Conservation (phyloP, 2,888 invertebrate genomes). For the Acronicta aceris region DNA sequence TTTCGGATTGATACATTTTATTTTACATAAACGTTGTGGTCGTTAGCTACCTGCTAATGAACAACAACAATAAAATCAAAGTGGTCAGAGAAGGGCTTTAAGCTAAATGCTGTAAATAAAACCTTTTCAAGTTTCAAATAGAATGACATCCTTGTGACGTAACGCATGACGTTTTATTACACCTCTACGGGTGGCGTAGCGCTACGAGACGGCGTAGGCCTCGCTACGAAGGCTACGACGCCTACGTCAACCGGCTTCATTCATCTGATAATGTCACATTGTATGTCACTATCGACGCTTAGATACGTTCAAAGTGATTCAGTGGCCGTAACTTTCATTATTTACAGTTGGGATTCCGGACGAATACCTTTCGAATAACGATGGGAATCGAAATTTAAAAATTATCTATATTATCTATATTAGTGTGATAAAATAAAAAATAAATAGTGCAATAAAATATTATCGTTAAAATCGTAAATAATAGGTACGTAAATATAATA, state of each 20-base stretch:
- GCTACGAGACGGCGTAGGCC: constrained; percentile 50
- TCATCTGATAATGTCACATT: constrained; percentile 56
- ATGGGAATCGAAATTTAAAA: neutral
- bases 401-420: too few species aligned
- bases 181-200: constrained; percentile 42
- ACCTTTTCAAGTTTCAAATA: constrained; percentile 10
- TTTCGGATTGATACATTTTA: too few species aligned
- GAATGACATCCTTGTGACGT: constrained; percentile 19
- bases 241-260: constrained; percentile 54
- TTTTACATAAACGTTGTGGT: too few species aligned
- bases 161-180: constrained; percentile 22
- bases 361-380: neutral
- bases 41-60: too few species aligned
- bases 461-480: too few species aligned
- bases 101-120: constrained; percentile 2
- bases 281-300: constrained; percentile 36
- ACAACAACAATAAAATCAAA: too few species aligned
- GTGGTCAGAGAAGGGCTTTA: too few species aligned
- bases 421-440: too few species aligned
- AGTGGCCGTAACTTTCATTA: neutral
- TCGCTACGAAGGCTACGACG: constrained; percentile 54
- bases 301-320: neutral
- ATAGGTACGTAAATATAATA: too few species aligned
- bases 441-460: too few species aligned
- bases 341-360: neutral